Conservation (phyloP, 2,888 invertebrate genomes). For the Chrysina gloriosa region DNA sequence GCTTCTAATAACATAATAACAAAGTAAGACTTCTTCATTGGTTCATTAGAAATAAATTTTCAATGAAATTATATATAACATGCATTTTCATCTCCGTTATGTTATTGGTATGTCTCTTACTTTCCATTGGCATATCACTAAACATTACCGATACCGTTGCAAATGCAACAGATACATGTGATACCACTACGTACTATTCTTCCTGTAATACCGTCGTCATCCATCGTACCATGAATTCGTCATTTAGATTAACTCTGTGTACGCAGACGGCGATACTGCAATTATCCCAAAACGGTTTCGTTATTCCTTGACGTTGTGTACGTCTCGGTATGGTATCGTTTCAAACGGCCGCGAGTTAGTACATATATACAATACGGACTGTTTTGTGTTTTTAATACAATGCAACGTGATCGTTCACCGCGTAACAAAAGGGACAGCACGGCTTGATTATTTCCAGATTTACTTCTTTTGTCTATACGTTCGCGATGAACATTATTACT, state of each 20-base stretch:
- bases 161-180: not conserved
- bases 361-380: constrained; percentile 1
- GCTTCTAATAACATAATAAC: no score
- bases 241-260: constrained; percentile 35
- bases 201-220: not conserved
- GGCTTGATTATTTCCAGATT: constrained; percentile 17
- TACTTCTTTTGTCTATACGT: not conserved
- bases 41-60: no score
- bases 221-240: not conserved
- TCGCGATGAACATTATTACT: not conserved
- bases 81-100: no score
- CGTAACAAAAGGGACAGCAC: constrained; percentile 11
- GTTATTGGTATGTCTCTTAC: no score
- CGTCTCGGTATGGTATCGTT: not conserved
- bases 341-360: not conserved
- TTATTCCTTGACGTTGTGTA: constrained; percentile 3
- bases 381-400: constrained; percentile 26
- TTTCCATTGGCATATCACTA: no score
- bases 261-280: constrained; percentile 36
- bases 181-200: not conserved
- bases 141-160: not conserved
- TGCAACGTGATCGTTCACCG: constrained; percentile 18
- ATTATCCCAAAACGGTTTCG: constrained; percentile 39
- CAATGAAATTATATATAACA: no score
- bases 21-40: no score